Base-by-base conservation (phyloP, 2,797 vertebrate species). In the Pristis pectinata region DNA sequence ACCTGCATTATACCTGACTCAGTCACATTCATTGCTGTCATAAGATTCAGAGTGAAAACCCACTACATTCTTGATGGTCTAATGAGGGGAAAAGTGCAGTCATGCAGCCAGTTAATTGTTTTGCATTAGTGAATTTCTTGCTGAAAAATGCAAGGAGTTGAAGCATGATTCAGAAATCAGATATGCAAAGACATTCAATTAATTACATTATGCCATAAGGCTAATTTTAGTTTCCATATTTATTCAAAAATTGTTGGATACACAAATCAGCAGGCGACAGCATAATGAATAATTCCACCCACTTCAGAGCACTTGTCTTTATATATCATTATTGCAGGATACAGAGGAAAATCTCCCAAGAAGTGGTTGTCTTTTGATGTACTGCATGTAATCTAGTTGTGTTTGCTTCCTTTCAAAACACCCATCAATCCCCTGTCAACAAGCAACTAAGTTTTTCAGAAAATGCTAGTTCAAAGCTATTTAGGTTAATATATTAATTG, bases 201-300 rank as follows among this genome's bases (percentile, higher is more conserved):
- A 98, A 98, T 98, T 98, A 95, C 95, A 96, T 97, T 98, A 98
- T 97, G 97, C 96, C 97, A 95, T 96, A 96, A 97, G 92, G 97
- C 97, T 98, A 97, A 98, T 98, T 98, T 98, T 97, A 97, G 97
- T 97, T 97, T 98, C 97, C 96, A 96, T 97, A 95, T 98, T 98
- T 97, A 97, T 97, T 97, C 95, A 95, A 96, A 96, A 97, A 97
- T 96, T 96, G 97, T 97, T 97, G 97, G 97, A 97, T 96, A 97
- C 95, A 96, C 96, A 96, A 97, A 98, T 97, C 97, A 96, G 97
- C 96, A 95, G 96, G 97, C 97, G 97, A 97, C 96, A 96, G 96
- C 96, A 96, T 98, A 98, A 98, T 98, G 97, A 98, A 98, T 98
- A 97, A 98, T 98, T 98, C 97, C 96, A 95, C 95, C 95, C 97